A percentile compares a stretch with the other conserved stretches of the same genome.
Conservation (phyloP, 2,797 vertebrate species). For the Chrosomus eos region DNA sequence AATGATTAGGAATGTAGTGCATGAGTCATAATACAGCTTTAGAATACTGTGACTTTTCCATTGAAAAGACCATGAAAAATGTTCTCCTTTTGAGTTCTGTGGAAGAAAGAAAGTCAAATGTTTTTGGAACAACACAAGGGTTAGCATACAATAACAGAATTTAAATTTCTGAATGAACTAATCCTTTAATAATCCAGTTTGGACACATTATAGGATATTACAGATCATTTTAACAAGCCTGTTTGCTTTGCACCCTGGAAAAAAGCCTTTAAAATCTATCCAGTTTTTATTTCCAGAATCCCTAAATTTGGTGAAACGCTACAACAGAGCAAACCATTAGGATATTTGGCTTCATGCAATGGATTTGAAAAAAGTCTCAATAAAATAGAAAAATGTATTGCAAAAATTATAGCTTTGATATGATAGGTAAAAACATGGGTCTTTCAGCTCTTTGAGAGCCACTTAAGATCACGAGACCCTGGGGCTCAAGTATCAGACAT, state of each 20-base stretch:
- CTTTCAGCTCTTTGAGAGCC: not conserved
- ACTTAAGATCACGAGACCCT: slow-evolving; percentile 20
- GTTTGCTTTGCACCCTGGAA: slow-evolving; percentile 10
- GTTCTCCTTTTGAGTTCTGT: not conserved
- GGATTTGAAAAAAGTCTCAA: not conserved
- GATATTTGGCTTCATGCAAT: not conserved
- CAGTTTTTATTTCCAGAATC: not conserved
- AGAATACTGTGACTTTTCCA: not conserved
- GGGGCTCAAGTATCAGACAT: slow-evolving; percentile 5
- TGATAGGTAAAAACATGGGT: not conserved
- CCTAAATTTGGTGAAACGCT: not conserved
- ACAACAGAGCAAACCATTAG: not conserved
- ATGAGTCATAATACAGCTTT: not conserved
- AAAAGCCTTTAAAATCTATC: slow-evolving; percentile 4
- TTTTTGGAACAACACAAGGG: not conserved
- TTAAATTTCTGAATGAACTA: not conserved
- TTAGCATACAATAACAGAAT: slow-evolving; percentile 9
- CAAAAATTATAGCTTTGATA: not conserved
- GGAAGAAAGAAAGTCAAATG: not conserved
- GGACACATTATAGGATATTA: slow-evolving; percentile 18
- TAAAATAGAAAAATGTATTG: slow-evolving; percentile 16
- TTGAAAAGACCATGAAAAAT: not conserved
- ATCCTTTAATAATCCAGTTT: slow-evolving; percentile 29
- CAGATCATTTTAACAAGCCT: slow-evolving; percentile 14
- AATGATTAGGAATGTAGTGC: not conserved